These are phyloP conservation scores for Channallabes apus DNA, from an alignment of 2,797 vertebrate species.

Conservation along the genomic window DNA sequence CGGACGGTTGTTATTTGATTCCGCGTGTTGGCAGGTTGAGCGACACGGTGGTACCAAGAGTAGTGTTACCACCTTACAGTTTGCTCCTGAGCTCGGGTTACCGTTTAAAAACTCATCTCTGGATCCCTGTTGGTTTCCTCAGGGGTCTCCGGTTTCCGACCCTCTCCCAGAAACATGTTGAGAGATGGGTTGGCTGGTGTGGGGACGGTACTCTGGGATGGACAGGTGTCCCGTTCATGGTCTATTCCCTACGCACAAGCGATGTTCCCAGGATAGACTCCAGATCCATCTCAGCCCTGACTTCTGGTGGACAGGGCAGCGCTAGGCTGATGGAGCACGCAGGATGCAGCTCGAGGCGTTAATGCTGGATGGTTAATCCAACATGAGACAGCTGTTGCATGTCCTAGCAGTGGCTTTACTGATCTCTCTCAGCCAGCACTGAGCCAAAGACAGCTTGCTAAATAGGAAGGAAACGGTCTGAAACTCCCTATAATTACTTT, in stretches of 20 bases:
- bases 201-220: neutral
- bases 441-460: conserved; percentile 72
- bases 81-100: neutral
- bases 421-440: conserved; percentile 63
- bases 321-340: neutral
- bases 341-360: too few relatives aligned
- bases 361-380: conserved; percentile 1
- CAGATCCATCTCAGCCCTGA: neutral
- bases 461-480: conserved; percentile 66
- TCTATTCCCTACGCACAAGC: neutral
- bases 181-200: neutral
- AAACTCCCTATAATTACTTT: conserved; percentile 54
- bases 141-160: neutral
- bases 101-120: too few relatives aligned
- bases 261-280: neutral
- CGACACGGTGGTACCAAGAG: neutral
- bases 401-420: conserved; percentile 62
- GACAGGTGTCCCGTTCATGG: neutral
- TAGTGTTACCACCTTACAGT: neutral
- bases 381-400: conserved; percentile 60
- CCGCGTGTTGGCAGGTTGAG: neutral
- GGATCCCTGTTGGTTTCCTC: neutral
- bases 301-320: conserved; percentile 37
- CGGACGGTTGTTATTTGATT: neutral
- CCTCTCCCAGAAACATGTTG: neutral